Percentiles rank a stretch among this genome's conserved stretches.
Conservation (phyloP, 2,113 vertebrate genomes). For the Dipodomys merriami region DNA sequence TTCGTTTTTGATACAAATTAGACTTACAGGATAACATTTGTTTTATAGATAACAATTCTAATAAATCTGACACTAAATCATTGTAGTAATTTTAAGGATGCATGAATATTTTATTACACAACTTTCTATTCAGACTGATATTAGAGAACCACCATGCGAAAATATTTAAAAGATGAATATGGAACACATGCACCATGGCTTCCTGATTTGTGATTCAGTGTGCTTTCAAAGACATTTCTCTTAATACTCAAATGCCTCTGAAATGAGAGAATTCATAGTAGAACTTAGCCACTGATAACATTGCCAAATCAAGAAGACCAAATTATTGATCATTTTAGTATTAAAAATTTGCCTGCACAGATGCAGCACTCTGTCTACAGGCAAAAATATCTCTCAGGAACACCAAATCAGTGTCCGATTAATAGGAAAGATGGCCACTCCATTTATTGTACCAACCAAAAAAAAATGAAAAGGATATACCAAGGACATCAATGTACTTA, state of each 20-base stretch:
- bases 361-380: background rate
- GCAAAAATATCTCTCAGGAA: background rate
- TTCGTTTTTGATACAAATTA: background rate
- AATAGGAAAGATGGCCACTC: background rate
- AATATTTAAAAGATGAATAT: slow-evolving; percentile 63
- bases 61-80: slow-evolving; percentile 31
- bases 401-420: background rate
- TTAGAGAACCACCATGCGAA: slow-evolving; percentile 42
- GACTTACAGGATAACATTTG: background rate
- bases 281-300: slow-evolving; percentile 8
- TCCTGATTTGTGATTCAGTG: background rate
- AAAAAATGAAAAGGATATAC: background rate
- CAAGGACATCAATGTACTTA: background rate
- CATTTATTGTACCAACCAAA: background rate
- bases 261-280: background rate
- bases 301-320: background rate
- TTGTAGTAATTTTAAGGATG: slow-evolving; percentile 31
- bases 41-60: slow-evolving; percentile 52
- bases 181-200: slow-evolving; percentile 4
- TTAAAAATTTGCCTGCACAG: background rate
- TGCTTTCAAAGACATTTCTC: slow-evolving; percentile 6
- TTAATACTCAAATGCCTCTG: slow-evolving; percentile 15
- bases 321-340: slow-evolving; percentile 15
- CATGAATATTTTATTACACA: slow-evolving; percentile 33
- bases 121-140: slow-evolving; percentile 62